phyloP scores from a whole-genome alignment of 2,888 invertebrate species.

The Carterocephalus palaemon region DNA sequence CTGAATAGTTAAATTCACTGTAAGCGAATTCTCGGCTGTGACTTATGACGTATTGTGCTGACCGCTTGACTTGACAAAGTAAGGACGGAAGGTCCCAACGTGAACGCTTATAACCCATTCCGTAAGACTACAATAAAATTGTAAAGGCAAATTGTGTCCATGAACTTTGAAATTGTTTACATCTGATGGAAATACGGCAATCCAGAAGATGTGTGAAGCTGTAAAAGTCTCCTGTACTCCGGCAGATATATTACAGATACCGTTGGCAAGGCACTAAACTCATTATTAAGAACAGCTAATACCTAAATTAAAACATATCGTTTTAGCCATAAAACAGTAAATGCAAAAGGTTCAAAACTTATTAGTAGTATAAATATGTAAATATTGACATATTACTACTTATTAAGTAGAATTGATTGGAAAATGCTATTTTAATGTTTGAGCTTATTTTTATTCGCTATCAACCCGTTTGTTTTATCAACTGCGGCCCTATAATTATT shows the following conservation, averaged over 20 bases:
- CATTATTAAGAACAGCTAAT: too few relatives aligned
- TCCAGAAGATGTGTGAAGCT: slow-evolving; percentile 3
- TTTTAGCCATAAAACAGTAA: too few relatives aligned
- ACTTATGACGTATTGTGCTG: slow-evolving; percentile 66
- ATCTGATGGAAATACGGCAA: slow-evolving; percentile 3
- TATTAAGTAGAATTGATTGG: too few relatives aligned
- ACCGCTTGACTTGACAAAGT: slow-evolving; percentile 46
- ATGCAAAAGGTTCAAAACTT: not conserved
- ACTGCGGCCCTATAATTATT: too few relatives aligned
- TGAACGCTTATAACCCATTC: slow-evolving; percentile 2
- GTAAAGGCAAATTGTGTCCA: slow-evolving; percentile 8
- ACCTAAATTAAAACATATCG: too few relatives aligned
- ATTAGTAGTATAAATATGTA: not conserved
- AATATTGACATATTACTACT: too few relatives aligned
- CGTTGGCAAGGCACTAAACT: too few relatives aligned
- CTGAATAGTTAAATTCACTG: slow-evolving; percentile 64
- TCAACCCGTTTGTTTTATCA: too few relatives aligned
- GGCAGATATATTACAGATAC: too few relatives aligned
- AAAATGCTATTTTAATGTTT: too few relatives aligned
- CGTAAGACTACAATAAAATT: slow-evolving; percentile 5
- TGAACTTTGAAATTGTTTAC: slow-evolving; percentile 8
- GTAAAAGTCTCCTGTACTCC: slow-evolving; percentile 6
- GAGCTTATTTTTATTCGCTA: too few relatives aligned
- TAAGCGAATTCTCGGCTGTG: slow-evolving; percentile 46
- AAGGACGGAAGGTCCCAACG: slow-evolving; percentile 32